These are phyloP conservation scores for Tholera decimalis DNA, from an alignment of 2,888 invertebrate genomes.

Conservation along the genomic window DNA sequence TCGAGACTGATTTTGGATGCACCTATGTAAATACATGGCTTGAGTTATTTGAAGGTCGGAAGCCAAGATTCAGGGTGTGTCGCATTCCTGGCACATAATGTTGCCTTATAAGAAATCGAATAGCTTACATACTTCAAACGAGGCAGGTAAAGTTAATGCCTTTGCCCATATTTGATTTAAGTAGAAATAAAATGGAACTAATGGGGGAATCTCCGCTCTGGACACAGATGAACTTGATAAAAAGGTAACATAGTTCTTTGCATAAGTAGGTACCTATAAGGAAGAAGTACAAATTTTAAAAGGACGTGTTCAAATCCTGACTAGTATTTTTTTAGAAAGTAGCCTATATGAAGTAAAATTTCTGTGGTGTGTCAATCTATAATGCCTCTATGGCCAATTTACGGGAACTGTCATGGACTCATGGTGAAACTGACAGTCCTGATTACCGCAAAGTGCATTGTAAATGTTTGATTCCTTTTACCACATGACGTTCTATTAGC, in stretches of 20 bases:
- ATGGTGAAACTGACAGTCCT: background rate
- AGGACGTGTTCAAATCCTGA: background rate
- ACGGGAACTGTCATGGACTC: background rate
- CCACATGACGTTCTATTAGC: too few species aligned
- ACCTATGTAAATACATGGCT: slow-evolving; percentile 79
- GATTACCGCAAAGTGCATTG: background rate
- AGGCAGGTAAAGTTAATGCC: slow-evolving; percentile 7
- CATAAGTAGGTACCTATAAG: background rate
- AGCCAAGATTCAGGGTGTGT: slow-evolving; percentile 53
- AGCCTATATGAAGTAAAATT: too few species aligned
- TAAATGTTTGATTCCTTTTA: too few species aligned
- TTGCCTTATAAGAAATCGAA: slow-evolving; percentile 24
- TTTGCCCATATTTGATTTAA: slow-evolving; percentile 5
- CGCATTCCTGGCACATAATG: slow-evolving; percentile 54
- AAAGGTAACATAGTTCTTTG: too few species aligned
- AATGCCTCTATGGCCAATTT: background rate
- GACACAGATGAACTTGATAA: too few species aligned
- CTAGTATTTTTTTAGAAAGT: background rate
- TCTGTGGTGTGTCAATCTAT: too few species aligned
- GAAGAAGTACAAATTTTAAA: background rate
- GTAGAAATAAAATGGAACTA: too few species aligned
- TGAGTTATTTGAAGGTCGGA: slow-evolving; percentile 71
- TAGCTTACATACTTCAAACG: slow-evolving; percentile 16
- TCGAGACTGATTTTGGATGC: slow-evolving; percentile 67
- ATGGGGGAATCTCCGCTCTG: too few species aligned